Base-by-base conservation (phyloP, 1,140 invertebrate genomes). In the Manduca sexta region DNA sequence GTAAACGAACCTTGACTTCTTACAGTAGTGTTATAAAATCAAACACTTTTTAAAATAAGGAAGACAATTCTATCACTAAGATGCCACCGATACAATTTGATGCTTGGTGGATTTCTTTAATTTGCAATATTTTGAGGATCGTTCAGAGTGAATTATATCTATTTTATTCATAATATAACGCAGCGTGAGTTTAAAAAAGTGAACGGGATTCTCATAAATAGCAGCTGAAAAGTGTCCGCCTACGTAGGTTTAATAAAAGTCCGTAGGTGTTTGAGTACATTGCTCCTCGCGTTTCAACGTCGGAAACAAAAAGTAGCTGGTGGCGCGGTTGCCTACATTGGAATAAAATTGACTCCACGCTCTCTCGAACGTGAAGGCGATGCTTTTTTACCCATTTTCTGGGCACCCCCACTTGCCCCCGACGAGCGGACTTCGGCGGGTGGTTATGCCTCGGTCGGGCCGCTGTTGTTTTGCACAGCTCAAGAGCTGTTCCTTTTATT, bases 311-410 rank as follows among this genome's bases (percentile, higher is more conserved):
- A 84, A 84, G 79, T 83, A 67, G 79, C 70, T 64, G 70, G 71
- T 73, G 74, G 78, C 72, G 80, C 72, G 81, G 81, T 81, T 75
- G 79, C 72, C 81, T 79, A 79, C 81, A 81, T 84, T 78, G 81
- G 81, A 83, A 83, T 84, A 84, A 84, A 84, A 84, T 83, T 83
- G 81, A 83, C 79, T 84, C 81, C 77, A 81, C 81, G 79, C 77
- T 81, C 77, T 81, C 71, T 81, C 79, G 72, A 78, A 83, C 76
- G 79, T 69, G 79, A 83, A 83, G 79, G 77, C 64, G 71, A 42
- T 68, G 72, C 70, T 74, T 85, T 82, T 82, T 85, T 70, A 64
- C 52, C 64, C 56, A 60, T 85, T 84, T 79, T 73, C 64, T 57
- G 53, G 56, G 44, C 49, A 50, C 63, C 69, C 74, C 74, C 56